Conservation (phyloP, 2,797 vertebrate genomes). For the Gymnodraco acuticeps region DNA sequence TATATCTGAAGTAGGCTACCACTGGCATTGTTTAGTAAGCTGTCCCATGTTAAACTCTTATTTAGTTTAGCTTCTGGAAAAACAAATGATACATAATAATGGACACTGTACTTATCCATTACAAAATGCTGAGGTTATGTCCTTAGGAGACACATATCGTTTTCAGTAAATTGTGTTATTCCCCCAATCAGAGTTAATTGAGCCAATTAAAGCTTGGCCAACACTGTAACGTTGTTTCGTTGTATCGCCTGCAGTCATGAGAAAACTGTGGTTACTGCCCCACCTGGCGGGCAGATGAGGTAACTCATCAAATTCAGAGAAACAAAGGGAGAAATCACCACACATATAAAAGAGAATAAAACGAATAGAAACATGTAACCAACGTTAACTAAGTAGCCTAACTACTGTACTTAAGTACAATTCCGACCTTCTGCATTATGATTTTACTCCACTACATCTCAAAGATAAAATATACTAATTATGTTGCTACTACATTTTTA, state of each 20-base stretch:
- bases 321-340: background rate
- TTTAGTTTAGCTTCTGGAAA: background rate
- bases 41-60: background rate
- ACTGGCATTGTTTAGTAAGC: background rate
- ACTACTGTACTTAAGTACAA: too few relatives aligned
- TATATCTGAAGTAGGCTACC: background rate
- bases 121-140: background rate
- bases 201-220: background rate
- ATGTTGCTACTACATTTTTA: too few relatives aligned
- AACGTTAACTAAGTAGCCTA: too few relatives aligned
- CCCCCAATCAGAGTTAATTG: slow-evolving; percentile 9
- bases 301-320: background rate
- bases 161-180: background rate
- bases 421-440: too few relatives aligned
- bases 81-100: background rate
- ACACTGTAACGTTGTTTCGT: slow-evolving; percentile 9
- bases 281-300: slow-evolving; percentile 58
- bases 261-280: slow-evolving; percentile 15
- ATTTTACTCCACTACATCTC: too few relatives aligned
- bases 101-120: background rate
- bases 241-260: background rate
- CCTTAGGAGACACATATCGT: background rate
- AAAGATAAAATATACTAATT: too few relatives aligned
- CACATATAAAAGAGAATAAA: background rate
- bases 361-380: background rate